phyloP scores from a whole-genome alignment of 37 sponge, comb jelly and placozoan genomes.

The Axinella damicornis region DNA sequence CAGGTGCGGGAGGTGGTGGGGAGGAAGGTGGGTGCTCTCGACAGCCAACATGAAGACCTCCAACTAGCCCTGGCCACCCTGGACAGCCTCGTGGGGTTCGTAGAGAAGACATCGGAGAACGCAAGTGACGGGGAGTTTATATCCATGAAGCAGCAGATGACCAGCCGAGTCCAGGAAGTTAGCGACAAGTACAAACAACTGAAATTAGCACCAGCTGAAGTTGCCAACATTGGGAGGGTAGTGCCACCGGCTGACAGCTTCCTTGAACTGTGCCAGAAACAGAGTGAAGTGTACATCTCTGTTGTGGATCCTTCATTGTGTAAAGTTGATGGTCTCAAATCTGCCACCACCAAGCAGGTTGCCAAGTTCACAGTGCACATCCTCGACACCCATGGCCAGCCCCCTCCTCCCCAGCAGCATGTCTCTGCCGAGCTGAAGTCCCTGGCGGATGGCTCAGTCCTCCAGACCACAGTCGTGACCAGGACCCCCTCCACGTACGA shows the following conservation, averaged over 20 bases:
- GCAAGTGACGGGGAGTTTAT: conserved; percentile 1
- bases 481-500: neutral
- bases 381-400: neutral
- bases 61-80: neutral
- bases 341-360: conserved; percentile 10
- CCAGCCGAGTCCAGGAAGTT: neutral
- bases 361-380: neutral
- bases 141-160: neutral
- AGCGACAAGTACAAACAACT: neutral
- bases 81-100: neutral
- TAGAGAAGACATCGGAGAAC: conserved; percentile 2
- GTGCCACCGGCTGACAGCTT: neutral
- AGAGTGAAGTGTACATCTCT: no score
- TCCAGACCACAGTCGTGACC: neutral
- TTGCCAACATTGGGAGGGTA: no score
- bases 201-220: neutral
- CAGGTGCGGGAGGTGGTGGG: conserved; percentile 2
- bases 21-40: neutral
- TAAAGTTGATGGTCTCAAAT: neutral
- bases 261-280: neutral
- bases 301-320: no score
- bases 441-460: neutral
- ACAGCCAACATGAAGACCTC: neutral
- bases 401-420: no score
- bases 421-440: conserved; percentile 18